Percentiles rank a stretch among this genome's conserved stretches.
These are phyloP conservation scores for Chondrilla cf. caribensis DNA, from an alignment of 37 sponge, comb jelly and placozoan genomes.

Conservation along the genomic window DNA sequence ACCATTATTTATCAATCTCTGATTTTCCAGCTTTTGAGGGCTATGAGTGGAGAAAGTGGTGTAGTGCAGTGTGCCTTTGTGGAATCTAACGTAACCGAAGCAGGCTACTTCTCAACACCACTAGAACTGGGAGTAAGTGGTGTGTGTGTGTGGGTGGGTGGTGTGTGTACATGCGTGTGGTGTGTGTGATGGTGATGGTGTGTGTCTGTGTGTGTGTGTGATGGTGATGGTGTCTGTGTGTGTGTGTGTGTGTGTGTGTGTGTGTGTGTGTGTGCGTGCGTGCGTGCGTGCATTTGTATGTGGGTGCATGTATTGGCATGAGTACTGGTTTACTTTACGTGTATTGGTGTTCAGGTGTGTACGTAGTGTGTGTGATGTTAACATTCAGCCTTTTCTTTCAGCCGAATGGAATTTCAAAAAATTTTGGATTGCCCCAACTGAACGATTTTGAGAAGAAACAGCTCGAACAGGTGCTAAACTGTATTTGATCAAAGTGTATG, in stretches of 20 bases:
- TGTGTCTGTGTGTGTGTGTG: slow-evolving; percentile 1
- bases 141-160: slow-evolving; percentile 10
- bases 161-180: neutral
- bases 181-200: slow-evolving; percentile 5
- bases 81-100: slow-evolving; percentile 78
- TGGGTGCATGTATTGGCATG: neutral
- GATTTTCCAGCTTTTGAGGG: slow-evolving; percentile 49
- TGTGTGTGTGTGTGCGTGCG: neutral
- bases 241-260: neutral
- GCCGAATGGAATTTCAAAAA: slow-evolving; percentile 72
- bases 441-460: slow-evolving; percentile 81
- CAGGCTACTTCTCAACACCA: slow-evolving; percentile 91
- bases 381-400: too few relatives aligned
- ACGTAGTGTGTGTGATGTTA: too few relatives aligned
- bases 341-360: neutral
- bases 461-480: neutral
- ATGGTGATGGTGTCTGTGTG: neutral
- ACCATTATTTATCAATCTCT: neutral
- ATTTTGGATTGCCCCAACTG: slow-evolving; percentile 80
- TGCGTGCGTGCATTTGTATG: neutral
- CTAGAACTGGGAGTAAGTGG: slow-evolving; percentile 76
- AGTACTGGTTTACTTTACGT: neutral
- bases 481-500: neutral
- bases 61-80: slow-evolving; percentile 97
- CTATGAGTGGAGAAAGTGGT: slow-evolving; percentile 62